Evolutionary conservation across 30 jellyfish, hydroid and myxozoan genomes (phyloP).

Genomic region (Hydractinia symbiolongicarpus): DNA sequence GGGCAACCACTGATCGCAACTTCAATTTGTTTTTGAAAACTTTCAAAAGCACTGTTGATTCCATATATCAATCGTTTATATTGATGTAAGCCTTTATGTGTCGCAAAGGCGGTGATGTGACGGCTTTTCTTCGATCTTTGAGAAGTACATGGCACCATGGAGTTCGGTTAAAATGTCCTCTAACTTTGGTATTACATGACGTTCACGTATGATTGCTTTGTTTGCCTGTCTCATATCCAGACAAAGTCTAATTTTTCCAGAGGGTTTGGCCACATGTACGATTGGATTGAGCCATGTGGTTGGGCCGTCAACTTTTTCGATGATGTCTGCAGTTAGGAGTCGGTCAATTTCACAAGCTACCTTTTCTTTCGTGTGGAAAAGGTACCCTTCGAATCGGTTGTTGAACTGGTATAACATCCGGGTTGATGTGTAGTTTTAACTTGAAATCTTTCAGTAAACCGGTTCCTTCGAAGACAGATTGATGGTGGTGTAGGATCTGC

Average conservation of each 20-base stretch:
- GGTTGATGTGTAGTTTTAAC: constrained; percentile 32
- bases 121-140: not conserved
- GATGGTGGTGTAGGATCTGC: too few relatives aligned
- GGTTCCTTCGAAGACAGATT: constrained; percentile 22
- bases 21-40: constrained; percentile 34
- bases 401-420: constrained; percentile 31
- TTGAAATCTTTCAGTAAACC: constrained; percentile 20
- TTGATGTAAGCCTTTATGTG: constrained; percentile 26
- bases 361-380: constrained; percentile 5
- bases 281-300: constrained; percentile 15
- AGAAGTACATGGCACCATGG: constrained; percentile 5
- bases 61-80: constrained; percentile 36
- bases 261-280: not conserved
- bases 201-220: not conserved
- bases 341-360: not conserved
- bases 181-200: not conserved
- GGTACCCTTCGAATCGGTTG: constrained; percentile 30
- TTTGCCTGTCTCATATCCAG: constrained; percentile 3
- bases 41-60: constrained; percentile 26
- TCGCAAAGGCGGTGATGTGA: not conserved
- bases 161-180: not conserved
- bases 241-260: not conserved
- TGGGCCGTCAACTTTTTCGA: constrained; percentile 2
- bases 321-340: not conserved
- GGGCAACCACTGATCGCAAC: constrained; percentile 27